A percentile compares a stretch with the other conserved stretches of the same genome.
These are phyloP conservation scores for Lophius americanus DNA, from an alignment of 2,797 vertebrate genomes.

Conservation along the genomic window DNA sequence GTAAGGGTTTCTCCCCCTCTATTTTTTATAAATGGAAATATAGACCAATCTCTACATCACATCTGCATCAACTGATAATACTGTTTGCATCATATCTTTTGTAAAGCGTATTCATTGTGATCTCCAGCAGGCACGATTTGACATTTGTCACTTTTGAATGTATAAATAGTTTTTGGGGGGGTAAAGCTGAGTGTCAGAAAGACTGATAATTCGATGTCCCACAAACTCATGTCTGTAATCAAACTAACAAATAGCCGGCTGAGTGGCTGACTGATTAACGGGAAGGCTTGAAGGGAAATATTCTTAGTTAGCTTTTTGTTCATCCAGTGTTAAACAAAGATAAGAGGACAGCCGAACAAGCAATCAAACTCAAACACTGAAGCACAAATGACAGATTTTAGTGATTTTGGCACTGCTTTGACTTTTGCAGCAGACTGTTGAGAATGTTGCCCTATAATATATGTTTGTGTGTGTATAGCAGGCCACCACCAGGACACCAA, in stretches of 20 bases:
- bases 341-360: conserved; percentile 23
- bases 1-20: conserved; percentile 1
- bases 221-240: conserved; percentile 27
- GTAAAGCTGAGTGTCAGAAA: conserved; percentile 1
- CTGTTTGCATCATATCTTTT: conserved; percentile 4
- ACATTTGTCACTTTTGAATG: conserved; percentile 33
- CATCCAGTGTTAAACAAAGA: conserved; percentile 19
- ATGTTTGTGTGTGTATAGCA: conserved; percentile 71
- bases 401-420: conserved; percentile 26
- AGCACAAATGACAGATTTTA: conserved; percentile 23
- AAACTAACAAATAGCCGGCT: conserved; percentile 43
- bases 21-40: conserved; percentile 15
- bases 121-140: conserved; percentile 9
- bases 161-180: conserved; percentile 7
- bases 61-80: background rate
- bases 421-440: background rate
- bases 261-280: conserved; percentile 50
- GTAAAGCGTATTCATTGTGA: background rate
- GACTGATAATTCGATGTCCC: conserved; percentile 28
- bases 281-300: conserved; percentile 31
- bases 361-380: conserved; percentile 3
- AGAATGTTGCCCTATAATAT: conserved; percentile 4
- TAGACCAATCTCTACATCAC: background rate
- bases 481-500: conserved; percentile 93
- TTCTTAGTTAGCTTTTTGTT: conserved; percentile 32